Conservation (phyloP, 1,140 invertebrate genomes). For the Tetramorium alpestre region DNA sequence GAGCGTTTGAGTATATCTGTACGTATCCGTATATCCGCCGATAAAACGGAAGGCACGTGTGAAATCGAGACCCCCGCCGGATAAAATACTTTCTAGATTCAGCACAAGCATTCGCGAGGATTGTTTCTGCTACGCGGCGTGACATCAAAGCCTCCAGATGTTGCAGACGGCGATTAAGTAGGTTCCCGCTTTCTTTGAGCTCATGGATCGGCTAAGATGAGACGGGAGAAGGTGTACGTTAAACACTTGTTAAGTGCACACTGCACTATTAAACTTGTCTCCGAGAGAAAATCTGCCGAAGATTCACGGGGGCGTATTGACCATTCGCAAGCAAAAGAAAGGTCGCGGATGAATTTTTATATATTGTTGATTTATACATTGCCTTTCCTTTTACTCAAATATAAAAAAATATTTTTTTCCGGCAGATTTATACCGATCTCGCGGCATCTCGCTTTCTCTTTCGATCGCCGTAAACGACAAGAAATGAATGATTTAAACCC, state of each 20-base stretch:
- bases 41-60: constrained; percentile 10
- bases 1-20: too few species aligned
- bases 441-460: not conserved
- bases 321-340: constrained; percentile 41
- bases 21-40: not conserved
- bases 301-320: constrained; percentile 1
- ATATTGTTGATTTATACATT: not conserved
- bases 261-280: constrained; percentile 64
- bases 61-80: not conserved
- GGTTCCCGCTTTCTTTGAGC: constrained; percentile 57
- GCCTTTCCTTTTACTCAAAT: not conserved
- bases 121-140: constrained; percentile 73
- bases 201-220: constrained; percentile 1
- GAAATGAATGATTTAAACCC: not conserved
- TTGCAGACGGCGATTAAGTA: constrained; percentile 65
- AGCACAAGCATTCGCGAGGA: constrained; percentile 20
- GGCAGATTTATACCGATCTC: not conserved
- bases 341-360: constrained; percentile 29
- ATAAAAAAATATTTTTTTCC: not conserved
- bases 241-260: not conserved
- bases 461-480: not conserved
- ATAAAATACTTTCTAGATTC: constrained; percentile 38
- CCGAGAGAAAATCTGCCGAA: constrained; percentile 57
- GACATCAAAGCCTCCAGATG: constrained; percentile 75
- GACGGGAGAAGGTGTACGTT: constrained; percentile 3